phyloP scores from a whole-genome alignment of 2,888 invertebrate species.

The Drosophila melanocephala region DNA sequence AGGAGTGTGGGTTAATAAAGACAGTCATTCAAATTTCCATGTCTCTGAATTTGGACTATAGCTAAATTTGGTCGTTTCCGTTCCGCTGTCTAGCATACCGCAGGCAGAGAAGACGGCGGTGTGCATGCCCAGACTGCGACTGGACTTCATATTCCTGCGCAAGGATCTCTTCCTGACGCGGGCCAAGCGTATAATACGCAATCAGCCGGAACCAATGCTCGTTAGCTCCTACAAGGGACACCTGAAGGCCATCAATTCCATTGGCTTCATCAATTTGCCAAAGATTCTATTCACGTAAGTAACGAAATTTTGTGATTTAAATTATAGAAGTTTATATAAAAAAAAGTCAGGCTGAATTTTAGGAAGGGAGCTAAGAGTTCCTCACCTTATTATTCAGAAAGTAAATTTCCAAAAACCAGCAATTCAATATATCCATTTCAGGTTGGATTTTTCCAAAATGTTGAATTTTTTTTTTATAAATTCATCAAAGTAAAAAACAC shows the following conservation, averaged over 20 bases:
- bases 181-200: conserved; percentile 88
- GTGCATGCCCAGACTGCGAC: conserved; percentile 88
- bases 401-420: too few relatives aligned
- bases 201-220: conserved; percentile 88
- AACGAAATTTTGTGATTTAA: neutral
- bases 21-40: conserved; percentile 28
- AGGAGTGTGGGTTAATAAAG: conserved; percentile 2
- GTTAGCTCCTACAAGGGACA: conserved; percentile 91
- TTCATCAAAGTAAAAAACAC: too few relatives aligned
- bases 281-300: conserved; percentile 89
- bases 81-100: conserved; percentile 73
- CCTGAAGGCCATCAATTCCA: conserved; percentile 88
- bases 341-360: neutral
- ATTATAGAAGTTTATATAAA: neutral
- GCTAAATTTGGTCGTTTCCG: neutral
- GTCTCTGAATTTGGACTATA: conserved; percentile 9
- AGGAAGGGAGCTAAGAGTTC: too few relatives aligned
- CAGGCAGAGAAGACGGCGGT: conserved; percentile 86
- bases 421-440: too few relatives aligned
- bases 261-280: conserved; percentile 89
- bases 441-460: too few relatives aligned
- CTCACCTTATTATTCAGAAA: too few relatives aligned
- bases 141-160: conserved; percentile 91
- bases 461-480: too few relatives aligned
- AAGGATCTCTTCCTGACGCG: conserved; percentile 89